Evolutionary conservation across 2,113 vertebrate genomes (phyloP), one percentile per base, ranked within the genome.

Genomic region (Pionites leucogaster): DNA sequence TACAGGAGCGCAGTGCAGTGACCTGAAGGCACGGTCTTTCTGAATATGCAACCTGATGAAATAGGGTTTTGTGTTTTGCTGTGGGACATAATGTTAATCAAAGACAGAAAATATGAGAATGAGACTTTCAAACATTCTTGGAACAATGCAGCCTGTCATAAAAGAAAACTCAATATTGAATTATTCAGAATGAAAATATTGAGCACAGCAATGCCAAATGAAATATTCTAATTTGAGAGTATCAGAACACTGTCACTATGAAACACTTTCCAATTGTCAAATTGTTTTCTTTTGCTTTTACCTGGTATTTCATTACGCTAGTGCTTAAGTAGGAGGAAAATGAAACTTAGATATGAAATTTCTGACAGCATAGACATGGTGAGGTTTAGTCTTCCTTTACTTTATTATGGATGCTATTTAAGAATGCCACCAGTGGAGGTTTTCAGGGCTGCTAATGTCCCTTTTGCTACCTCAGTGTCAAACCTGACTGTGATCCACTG

Each of bases 11-110:
- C 19, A 13, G 24, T 23, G 11, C 4, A 9, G 35, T 44, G 27
- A 55, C 29, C 67, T 24, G 35, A 28, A 44, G 46, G 19, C 28
- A 8, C 0, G 0, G 8, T 24, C 14, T 5, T 17, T 31, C 9
- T 78, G 59, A 35, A 37, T 13, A 49, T 55, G 31, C 59, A 69
- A 5, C 18, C 25, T 25, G 11, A 7, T 19, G 37, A 59, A 84
- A 41, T 2, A 29, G 27, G 13, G 1, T 23, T 90, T 60, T 42
- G 31, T 75, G 14, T 33, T 60, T 64, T 76, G n/a, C 35, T 55
- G 2, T 37, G 63, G 44, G 35, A 39, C 2, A 9, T 11, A 14
- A 60, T 3, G 16, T 11, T 12, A 44, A 7, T 24, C 16, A 52
- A 52, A 79, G 5, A 7, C 12, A 31, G 28, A 46, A 47, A 24